Conservation (phyloP, 2,113 vertebrate genomes). For the Cinclus mexicanus region DNA sequence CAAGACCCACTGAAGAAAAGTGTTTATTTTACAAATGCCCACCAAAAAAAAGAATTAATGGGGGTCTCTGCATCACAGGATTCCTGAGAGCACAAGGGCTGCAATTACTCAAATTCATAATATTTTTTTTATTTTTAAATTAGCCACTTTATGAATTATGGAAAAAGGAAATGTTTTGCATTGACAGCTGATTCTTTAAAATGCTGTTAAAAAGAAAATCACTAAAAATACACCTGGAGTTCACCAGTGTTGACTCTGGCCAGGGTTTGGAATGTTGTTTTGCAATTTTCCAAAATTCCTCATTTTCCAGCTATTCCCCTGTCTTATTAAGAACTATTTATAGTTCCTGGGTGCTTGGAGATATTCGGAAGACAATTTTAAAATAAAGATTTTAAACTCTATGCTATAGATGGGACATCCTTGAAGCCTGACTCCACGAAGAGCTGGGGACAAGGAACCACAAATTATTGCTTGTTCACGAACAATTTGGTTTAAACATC, state of each 20-base stretch:
- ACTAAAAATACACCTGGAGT: background rate
- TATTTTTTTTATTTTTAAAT: slow-evolving; percentile 21
- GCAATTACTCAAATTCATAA: background rate
- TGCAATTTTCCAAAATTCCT: background rate
- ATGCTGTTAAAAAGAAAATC: background rate
- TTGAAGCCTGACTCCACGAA: background rate
- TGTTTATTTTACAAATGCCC: background rate
- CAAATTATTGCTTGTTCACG: background rate
- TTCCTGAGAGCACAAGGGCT: background rate
- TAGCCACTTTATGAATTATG: background rate
- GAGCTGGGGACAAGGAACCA: background rate
- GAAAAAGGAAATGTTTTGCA: background rate
- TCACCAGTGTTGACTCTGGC: background rate
- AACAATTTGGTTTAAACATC: background rate
- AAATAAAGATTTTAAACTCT: slow-evolving; percentile 22
- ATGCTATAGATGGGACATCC: background rate
- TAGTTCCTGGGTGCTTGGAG: slow-evolving; percentile 43
- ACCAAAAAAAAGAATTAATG: no score
- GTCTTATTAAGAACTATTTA: slow-evolving; percentile 31
- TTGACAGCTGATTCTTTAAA: slow-evolving; percentile 15
- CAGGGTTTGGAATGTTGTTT: background rate
- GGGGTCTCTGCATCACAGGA: no score
- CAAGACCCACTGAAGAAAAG: background rate
- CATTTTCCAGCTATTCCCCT: slow-evolving; percentile 46
- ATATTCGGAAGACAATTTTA: slow-evolving; percentile 49